Evolutionary conservation across 2,797 vertebrate genomes (phyloP), one percentile per base, ranked within the genome.

Genomic region (Lerista edwardsae): DNA sequence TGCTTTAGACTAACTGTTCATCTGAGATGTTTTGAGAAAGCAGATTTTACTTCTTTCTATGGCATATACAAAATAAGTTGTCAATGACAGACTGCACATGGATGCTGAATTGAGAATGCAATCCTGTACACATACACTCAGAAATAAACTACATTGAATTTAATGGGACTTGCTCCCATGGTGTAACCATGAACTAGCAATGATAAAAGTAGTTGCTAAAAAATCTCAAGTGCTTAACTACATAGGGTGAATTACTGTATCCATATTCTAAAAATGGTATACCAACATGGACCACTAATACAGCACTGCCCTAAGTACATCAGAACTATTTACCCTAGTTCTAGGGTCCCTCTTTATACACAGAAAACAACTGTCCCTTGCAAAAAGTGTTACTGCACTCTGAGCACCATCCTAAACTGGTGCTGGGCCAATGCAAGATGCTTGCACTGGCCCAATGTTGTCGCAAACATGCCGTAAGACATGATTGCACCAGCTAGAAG

Each of bases 1-100:
- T 62, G 75, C 59, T 62, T 78, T 61, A 64, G 27, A 25, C 41
- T 15, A 19, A 41, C 15, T 15, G 9, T 17, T 72, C 27, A 39
- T 34, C 75, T 76, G 29, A 64, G 59, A 27, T 76, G 31, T 34
- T 39, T 47, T 36, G 19, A 7, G 39, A 85, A 72, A 51, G 84
- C n/a, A 80, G 21, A 4, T 87, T 76, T 84, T 12, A n/a, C 2
- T 51, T 80, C 34, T 3, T 78, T 86, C 76, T 83, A 57, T 36
- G 80, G 23, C 17, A 15, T 77, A 25, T 86, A 44, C 55, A 84
- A 34, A 76, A 0, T 21, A 55, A 29, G 36, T 81, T 72, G 4
- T 34, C 67, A 84, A 0, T 44, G 69, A n/a, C 73, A 83, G 1
- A 68, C 41, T 76, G 2, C 64, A 76, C 69, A 73, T 77, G 73